Evolutionary conservation across 1,140 invertebrate genomes (phyloP), one percentile per base, ranked within the genome.

Genomic region (Melanaphis sacchari): DNA sequence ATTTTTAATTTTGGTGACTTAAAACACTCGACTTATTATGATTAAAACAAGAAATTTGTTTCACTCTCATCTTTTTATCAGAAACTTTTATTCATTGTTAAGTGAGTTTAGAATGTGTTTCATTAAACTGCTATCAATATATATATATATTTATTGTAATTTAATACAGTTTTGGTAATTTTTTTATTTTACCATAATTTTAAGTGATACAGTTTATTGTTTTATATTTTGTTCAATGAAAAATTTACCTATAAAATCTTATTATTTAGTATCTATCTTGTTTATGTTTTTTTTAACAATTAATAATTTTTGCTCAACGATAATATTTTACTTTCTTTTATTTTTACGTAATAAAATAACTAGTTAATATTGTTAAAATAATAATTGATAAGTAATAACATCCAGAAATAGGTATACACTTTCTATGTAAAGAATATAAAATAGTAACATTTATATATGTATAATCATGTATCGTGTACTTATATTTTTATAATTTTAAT

Each of bases 301-400:
- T 76, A 21, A n/a, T 76, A 1, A n/a, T 36, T n/a, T n/a, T 76
- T n/a, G 15, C 5, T 76, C n/a, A 76, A n/a, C n/a, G 15, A 76
- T n/a, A 76, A 76, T 49, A 49, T 76, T 76, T n/a, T 76, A 76
- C 59, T 76, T 76, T 76, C 31, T n/a, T n/a, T 76, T 76, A 76
- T 76, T n/a, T 76, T n/a, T n/a, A n/a, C n/a, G n/a, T 76, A 76
- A 76, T 18, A 76, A n/a, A n/a, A 76, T n/a, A 66, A 76, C 59
- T 76, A 76, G 15, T 76, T 1, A 76, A n/a, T n/a, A 66, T n/a
- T 66, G 11, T 66, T n/a, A n/a, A 5, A 76, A 76, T n/a, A 76
- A 76, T 49, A n/a, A n/a, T n/a, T n/a, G n/a, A n/a, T n/a, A 49
- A 49, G 46, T 18, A 49, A 49, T 76, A 76, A 76, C 59, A n/a